phyloP scores from a whole-genome alignment of 30 jellyfish, hydroid and myxozoan species.

The Aurelia coerulea region DNA sequence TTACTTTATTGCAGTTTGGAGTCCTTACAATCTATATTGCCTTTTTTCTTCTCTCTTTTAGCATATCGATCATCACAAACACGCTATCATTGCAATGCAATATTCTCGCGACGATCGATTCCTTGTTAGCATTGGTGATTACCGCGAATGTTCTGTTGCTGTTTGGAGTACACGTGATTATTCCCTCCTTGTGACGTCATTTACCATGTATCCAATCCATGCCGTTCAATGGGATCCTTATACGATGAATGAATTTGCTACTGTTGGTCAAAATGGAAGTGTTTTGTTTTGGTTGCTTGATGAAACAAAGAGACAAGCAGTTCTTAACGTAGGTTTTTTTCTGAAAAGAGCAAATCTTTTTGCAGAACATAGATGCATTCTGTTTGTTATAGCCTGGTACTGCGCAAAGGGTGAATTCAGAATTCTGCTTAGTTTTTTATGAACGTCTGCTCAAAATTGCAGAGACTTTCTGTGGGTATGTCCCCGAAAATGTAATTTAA shows the following conservation, averaged over 20 bases:
- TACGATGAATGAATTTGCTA: conserved; percentile 82
- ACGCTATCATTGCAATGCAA: conserved; percentile 71
- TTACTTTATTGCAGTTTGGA: neutral
- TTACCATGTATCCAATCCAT: conserved; percentile 79
- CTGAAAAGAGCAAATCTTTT: too few species aligned
- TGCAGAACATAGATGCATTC: too few species aligned
- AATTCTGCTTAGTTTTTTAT: too few species aligned
- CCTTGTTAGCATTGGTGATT: conserved; percentile 79
- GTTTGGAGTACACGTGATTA: conserved; percentile 83
- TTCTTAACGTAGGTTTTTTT: conserved; percentile 50
- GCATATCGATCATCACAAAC: conserved; percentile 75
- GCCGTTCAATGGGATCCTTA: conserved; percentile 88
- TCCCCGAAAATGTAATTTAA: too few species aligned
- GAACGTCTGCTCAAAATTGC: too few species aligned
- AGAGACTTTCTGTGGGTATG: too few species aligned
- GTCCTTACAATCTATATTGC: too few species aligned
- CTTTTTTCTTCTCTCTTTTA: neutral
- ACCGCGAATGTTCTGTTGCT: conserved; percentile 82
- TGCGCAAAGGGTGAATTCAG: too few species aligned
- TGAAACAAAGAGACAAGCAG: conserved; percentile 66
- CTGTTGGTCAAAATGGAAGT: conserved; percentile 90
- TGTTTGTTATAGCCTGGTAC: too few species aligned
- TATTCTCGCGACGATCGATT: conserved; percentile 94
- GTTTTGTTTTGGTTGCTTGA: conserved; percentile 80
- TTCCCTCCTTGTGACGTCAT: conserved; percentile 56